Evolutionary conservation across 2,113 vertebrate species (phyloP).

Genomic region (Alouatta palliata): DNA sequence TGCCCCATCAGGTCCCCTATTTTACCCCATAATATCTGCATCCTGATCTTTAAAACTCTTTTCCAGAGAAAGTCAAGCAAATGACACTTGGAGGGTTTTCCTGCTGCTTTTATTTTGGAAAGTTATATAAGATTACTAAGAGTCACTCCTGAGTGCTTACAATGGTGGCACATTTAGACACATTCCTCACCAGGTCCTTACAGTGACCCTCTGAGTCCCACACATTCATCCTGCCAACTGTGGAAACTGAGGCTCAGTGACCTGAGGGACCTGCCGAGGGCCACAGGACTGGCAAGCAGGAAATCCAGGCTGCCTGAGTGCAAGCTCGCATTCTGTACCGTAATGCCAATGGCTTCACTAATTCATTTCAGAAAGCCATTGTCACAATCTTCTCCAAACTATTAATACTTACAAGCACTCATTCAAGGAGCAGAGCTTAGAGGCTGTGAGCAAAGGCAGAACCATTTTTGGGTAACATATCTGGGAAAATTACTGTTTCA

Average conservation of each 20-base stretch:
- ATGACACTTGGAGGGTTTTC: background rate
- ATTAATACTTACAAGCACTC: background rate
- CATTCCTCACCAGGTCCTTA: background rate
- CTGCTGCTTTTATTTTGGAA: background rate
- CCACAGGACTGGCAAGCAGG: background rate
- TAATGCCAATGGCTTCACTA: background rate
- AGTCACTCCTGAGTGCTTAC: background rate
- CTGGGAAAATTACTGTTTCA: background rate
- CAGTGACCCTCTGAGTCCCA: background rate
- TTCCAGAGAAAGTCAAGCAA: background rate
- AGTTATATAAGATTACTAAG: background rate
- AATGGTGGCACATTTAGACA: background rate
- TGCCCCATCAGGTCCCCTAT: background rate
- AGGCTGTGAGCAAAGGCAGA: background rate
- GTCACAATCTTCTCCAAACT: background rate
- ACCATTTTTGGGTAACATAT: fast-evolving
- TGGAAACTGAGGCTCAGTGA: background rate
- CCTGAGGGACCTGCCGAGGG: background rate
- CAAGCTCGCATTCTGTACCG: background rate
- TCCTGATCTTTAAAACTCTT: background rate
- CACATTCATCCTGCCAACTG: background rate
- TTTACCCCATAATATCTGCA: background rate
- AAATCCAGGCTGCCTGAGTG: background rate
- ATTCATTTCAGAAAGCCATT: background rate
- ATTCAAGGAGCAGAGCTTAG: fast-evolving